Percentiles rank a stretch among this genome's conserved stretches.
Evolutionary conservation across 2,113 vertebrate genomes (phyloP).

Genomic region (Pyxicephalus adspersus): DNA sequence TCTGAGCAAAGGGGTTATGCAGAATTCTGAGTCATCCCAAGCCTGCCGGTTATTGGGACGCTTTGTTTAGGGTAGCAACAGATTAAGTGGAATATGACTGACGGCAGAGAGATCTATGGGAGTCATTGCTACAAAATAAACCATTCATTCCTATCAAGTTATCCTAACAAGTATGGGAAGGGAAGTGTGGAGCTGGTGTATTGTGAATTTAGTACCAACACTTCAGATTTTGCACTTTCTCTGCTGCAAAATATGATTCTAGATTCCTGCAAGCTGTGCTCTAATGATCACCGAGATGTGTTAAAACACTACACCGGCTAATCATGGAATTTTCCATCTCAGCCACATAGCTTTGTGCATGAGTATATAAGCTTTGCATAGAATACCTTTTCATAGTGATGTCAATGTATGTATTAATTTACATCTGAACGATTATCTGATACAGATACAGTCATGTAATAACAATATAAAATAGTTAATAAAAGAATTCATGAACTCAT

Average conservation of each 20-base stretch:
- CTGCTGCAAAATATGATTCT: background rate
- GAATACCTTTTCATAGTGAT: background rate
- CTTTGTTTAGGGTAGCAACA: conserved; percentile 38
- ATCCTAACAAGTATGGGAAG: conserved; percentile 37
- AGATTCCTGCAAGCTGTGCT: background rate
- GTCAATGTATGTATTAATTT: background rate
- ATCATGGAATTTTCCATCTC: conserved; percentile 2
- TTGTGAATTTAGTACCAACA: conserved; percentile 23
- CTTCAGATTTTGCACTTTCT: conserved; percentile 11
- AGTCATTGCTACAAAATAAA: conserved; percentile 38
- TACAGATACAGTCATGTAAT: background rate
- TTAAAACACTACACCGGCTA: background rate
- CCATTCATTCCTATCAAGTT: conserved; percentile 48
- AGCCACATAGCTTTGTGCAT: background rate
- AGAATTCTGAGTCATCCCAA: conserved; percentile 1
- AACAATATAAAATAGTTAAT: too few species aligned
- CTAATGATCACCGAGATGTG: conserved; percentile 10
- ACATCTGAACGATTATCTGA: background rate
- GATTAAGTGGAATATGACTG: background rate
- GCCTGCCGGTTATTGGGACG: conserved; percentile 23
- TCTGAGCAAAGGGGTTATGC: conserved; percentile 16
- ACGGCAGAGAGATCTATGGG: conserved; percentile 28
- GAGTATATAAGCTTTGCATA: background rate
- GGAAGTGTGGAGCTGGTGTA: conserved; percentile 22
- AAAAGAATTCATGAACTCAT: too few species aligned